Percentiles rank a stretch among this genome's conserved stretches.
Conservation (phyloP, 2,113 vertebrate species). For the Campylorhamphus procurvoides region DNA sequence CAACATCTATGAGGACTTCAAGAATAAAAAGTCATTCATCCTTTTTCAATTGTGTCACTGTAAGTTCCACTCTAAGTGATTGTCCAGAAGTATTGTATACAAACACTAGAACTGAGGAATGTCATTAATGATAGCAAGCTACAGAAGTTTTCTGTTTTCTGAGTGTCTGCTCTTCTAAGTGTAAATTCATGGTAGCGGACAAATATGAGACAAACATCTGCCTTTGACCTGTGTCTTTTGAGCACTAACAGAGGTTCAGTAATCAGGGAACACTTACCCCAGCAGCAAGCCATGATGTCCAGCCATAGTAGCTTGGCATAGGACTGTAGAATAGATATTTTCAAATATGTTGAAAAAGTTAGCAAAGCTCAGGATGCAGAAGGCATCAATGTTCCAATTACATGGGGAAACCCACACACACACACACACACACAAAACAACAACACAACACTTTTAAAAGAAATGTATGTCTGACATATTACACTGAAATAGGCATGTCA, state of each 20-base stretch:
- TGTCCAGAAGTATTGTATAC: not conserved
- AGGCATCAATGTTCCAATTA: not conserved
- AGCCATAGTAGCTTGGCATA: not conserved
- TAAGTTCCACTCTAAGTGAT: not conserved
- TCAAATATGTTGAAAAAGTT: not conserved
- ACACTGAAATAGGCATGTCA: not conserved
- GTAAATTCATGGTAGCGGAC: not conserved
- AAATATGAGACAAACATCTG: accelerated
- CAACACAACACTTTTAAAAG: not conserved
- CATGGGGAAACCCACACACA: too few species aligned
- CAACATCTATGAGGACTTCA: not conserved
- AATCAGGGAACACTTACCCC: not conserved
- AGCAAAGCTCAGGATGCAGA: not conserved
- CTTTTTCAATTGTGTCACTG: not conserved
- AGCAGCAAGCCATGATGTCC: not conserved
- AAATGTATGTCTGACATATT: not conserved
- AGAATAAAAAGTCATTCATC: not conserved
- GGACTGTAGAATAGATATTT: not conserved
- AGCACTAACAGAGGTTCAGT: not conserved
- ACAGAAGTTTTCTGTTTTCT: not conserved
- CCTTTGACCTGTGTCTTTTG: not conserved
- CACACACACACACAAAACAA: too few species aligned
- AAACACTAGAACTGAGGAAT: not conserved
- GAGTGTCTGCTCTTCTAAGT: not conserved
- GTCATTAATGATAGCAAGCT: not conserved